A percentile compares a stretch with the other conserved stretches of the same genome.
These are phyloP conservation scores for Apodemus sylvaticus DNA, from an alignment of 2,113 vertebrate genomes.

Conservation along the genomic window DNA sequence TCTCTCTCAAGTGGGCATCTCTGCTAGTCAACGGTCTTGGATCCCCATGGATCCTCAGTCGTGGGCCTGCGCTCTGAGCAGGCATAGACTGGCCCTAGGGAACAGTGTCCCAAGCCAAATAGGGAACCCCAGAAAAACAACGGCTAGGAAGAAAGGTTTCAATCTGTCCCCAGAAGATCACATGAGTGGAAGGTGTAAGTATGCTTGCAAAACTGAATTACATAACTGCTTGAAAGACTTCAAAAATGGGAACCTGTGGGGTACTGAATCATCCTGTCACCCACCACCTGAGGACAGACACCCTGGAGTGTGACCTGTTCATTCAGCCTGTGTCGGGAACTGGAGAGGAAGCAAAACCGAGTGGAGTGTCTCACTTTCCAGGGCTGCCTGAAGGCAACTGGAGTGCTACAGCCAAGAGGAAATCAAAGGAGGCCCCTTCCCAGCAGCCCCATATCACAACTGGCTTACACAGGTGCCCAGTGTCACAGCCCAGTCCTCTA, in stretches of 20 bases:
- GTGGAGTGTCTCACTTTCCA: background rate
- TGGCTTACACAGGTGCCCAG: background rate
- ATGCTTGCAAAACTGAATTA: slow-evolving; percentile 19
- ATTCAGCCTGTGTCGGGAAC: background rate
- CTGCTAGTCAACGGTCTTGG: background rate
- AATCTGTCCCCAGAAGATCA: background rate
- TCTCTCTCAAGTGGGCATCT: background rate
- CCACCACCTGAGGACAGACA: background rate
- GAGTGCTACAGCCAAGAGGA: background rate
- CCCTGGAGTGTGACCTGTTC: background rate
- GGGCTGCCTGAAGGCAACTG: background rate
- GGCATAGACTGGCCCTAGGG: background rate
- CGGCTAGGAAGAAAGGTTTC: background rate
- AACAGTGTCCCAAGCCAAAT: background rate
- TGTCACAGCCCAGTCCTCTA: background rate
- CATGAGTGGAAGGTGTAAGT: background rate
- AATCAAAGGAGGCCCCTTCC: background rate
- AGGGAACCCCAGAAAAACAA: background rate
- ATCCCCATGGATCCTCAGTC: background rate
- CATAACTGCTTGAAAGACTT: background rate
- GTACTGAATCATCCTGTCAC: background rate
- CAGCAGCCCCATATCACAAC: background rate
- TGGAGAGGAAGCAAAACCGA: background rate
- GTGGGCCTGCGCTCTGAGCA: background rate
- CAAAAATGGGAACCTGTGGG: background rate